Evolutionary conservation across 2,888 invertebrate genomes (phyloP).

Genomic region (Meloe dianella): DNA sequence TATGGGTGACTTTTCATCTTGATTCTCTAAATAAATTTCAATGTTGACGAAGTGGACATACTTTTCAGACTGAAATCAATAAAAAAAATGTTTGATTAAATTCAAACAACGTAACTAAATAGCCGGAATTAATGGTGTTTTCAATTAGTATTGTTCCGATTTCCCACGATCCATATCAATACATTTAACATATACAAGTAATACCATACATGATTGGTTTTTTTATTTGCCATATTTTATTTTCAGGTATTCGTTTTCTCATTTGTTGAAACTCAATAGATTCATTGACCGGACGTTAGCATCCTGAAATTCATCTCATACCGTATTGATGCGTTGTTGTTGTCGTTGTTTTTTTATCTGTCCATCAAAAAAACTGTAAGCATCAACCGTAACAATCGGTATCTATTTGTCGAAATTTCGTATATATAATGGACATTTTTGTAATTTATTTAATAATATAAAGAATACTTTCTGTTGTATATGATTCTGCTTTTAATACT

Average conservation of each 20-base stretch:
- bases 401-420: neutral
- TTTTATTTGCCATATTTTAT: neutral
- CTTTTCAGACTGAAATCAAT: constrained; percentile 49
- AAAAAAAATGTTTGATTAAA: constrained; percentile 15
- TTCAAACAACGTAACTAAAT: constrained; percentile 29
- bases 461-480: too few relatives aligned
- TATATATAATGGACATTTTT: neutral
- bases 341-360: constrained; percentile 47
- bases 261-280: constrained; percentile 21
- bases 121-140: constrained; percentile 30
- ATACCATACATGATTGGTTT: constrained; percentile 19
- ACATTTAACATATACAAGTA: neutral
- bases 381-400: constrained; percentile 47
- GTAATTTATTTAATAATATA: neutral
- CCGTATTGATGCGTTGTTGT: constrained; percentile 29
- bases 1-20: constrained; percentile 68
- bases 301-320: constrained; percentile 48
- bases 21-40: constrained; percentile 47
- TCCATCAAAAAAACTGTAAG: constrained; percentile 48
- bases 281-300: constrained; percentile 45
- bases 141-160: constrained; percentile 40
- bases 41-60: constrained; percentile 57
- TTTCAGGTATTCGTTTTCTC: constrained; percentile 17
- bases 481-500: too few relatives aligned
- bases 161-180: constrained; percentile 44